Base-by-base conservation (phyloP, 2,888 invertebrate species). In the Noctua comes region DNA sequence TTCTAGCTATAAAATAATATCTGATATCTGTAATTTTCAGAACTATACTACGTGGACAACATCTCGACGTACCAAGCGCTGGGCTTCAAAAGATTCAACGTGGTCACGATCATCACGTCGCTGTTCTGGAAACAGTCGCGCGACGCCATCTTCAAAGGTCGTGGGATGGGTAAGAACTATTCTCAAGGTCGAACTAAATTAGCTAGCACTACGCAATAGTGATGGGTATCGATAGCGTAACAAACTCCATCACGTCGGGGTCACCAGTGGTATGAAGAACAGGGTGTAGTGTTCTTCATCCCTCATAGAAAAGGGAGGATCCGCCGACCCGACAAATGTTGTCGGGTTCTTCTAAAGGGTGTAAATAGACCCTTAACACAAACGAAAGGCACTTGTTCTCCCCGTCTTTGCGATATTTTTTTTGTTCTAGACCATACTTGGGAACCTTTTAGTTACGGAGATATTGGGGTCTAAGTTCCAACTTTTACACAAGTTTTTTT, bases 11-110 rank as follows among this genome's bases (percentile, higher is more conserved):
- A 36, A 65, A 64, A 64, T 64, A 62, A 68, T 68, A 68, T 13
- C 24, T 16, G 24, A 36, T 40, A 5, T 62, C 36, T 64, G 40
- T n/a, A 36, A 71, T 95, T 85, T 96, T 75, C 95, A 97, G 97
- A 97, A 76, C 90, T 97, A 7, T 97, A 97, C 89, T 96, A 97
- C 82, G 97, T 97, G 68, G 95, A 96, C 68, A 96, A 97, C 77
- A 95, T 97, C 83, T 94, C 97, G 2, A 97, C 97, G 0, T 98
- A 97, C 89, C 96, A 97, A 80, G 93, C 93, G 18, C 92, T 98
- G 76, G 97, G 97, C 18, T 98, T 97, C 94, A 97, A 97, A 93
- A 94, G 97, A 75, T 97, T 97, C 91, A 96, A 97, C 81, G 92
- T 96, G 16, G 89, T 97, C 57, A 94, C 95, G n/a, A 95, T 97